Conservation (phyloP, 1,140 invertebrate genomes). For the Prorops nasuta region DNA sequence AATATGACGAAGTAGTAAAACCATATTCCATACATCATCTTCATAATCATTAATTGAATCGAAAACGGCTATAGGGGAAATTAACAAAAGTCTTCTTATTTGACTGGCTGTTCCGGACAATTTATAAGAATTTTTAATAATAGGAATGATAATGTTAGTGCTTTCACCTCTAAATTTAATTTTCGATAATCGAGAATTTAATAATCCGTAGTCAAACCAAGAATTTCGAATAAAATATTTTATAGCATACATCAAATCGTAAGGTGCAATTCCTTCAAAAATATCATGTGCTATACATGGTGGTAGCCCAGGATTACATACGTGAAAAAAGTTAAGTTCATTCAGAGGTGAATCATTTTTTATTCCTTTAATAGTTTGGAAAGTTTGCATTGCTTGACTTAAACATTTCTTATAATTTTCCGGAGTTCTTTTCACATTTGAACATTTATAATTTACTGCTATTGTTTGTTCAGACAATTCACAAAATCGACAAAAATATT, state of each 20-base stretch:
- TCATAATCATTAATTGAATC: constrained; percentile 12
- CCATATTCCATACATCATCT: constrained; percentile 19
- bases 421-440: no score
- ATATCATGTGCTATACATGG: constrained; percentile 14
- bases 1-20: constrained; percentile 18
- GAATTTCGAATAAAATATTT: constrained; percentile 13
- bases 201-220: constrained; percentile 9
- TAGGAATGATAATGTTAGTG: constrained; percentile 11
- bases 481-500: background rate
- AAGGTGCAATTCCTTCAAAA: constrained; percentile 11
- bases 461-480: background rate
- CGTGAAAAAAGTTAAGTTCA: constrained; percentile 12
- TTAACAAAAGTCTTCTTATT: constrained; percentile 11
- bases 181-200: constrained; percentile 7
- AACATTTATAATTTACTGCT: constrained; percentile 3
- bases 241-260: constrained; percentile 16
- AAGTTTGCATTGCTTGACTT: no score
- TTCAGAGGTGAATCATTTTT: no score
- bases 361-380: no score
- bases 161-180: background rate
- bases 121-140: constrained; percentile 7
- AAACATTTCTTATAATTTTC: no score
- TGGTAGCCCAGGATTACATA: constrained; percentile 17
- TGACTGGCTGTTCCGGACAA: constrained; percentile 6
- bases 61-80: constrained; percentile 17